Evolutionary conservation across 2,797 vertebrate genomes (phyloP).

Genomic region (Australoheros facetus): DNA sequence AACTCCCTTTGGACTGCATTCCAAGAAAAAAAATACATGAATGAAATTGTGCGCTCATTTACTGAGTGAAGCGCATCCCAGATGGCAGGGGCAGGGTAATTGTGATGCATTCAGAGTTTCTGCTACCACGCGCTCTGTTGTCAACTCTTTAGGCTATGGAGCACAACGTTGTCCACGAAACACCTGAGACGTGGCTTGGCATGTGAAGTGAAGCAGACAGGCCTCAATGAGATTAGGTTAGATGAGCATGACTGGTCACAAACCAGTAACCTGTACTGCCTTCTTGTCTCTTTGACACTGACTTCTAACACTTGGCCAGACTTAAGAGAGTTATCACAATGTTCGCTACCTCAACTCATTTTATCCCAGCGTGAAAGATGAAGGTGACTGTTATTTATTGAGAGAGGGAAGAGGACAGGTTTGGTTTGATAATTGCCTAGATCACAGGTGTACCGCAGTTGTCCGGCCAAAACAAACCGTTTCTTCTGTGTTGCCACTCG

Average conservation of each 20-base stretch:
- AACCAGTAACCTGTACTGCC: conserved; percentile 46
- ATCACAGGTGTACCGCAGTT: conserved; percentile 45
- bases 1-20: conserved; percentile 54
- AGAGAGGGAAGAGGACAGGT: background rate
- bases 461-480: conserved; percentile 37
- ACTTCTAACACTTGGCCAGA: conserved; percentile 54
- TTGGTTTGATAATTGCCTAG: conserved; percentile 33
- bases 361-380: conserved; percentile 28
- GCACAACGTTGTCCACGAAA: conserved; percentile 40
- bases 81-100: conserved; percentile 50
- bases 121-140: conserved; percentile 33
- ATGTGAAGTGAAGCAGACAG: conserved; percentile 48
- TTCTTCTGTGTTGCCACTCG: conserved; percentile 39
- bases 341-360: conserved; percentile 37
- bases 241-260: conserved; percentile 60
- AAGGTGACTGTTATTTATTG: conserved; percentile 26
- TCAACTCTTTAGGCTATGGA: conserved; percentile 52
- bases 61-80: conserved; percentile 44
- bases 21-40: conserved; percentile 46
- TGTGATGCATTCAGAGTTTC: conserved; percentile 63
- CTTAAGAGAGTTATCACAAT: conserved; percentile 40
- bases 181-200: conserved; percentile 59
- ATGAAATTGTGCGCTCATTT: conserved; percentile 48
- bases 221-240: conserved; percentile 50
- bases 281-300: conserved; percentile 33